Conservation (phyloP, 2,888 invertebrate genomes). For the Mimumesa dahlbomi region DNA sequence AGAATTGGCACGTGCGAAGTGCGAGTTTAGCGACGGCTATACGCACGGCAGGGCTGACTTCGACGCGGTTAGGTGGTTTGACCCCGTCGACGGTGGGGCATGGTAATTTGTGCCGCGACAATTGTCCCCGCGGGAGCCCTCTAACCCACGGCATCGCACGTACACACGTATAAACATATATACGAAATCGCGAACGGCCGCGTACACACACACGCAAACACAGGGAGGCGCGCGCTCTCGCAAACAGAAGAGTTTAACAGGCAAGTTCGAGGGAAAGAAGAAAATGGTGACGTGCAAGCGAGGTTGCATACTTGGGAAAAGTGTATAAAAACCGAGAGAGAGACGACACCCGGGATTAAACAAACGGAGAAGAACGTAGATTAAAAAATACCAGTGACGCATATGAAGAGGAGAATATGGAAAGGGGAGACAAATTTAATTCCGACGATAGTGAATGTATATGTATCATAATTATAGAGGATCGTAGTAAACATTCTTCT, state of each 20-base stretch:
- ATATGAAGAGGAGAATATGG: too few relatives aligned
- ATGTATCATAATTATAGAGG: too few relatives aligned
- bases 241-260: background rate
- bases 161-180: slow-evolving; percentile 17
- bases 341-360: too few relatives aligned
- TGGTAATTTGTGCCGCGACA: slow-evolving; percentile 72
- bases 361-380: too few relatives aligned
- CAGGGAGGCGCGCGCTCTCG: background rate
- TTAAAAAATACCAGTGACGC: too few relatives aligned
- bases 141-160: slow-evolving; percentile 38
- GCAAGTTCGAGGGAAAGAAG: too few relatives aligned
- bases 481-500: too few relatives aligned
- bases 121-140: slow-evolving; percentile 71
- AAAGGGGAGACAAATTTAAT: too few relatives aligned
- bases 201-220: background rate
- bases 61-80: slow-evolving; percentile 52
- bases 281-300: too few relatives aligned
- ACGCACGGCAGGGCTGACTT: slow-evolving; percentile 12
- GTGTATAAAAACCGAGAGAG: too few relatives aligned
- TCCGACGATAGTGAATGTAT: too few relatives aligned
- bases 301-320: too few relatives aligned
- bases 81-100: slow-evolving; percentile 59
- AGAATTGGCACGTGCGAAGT: slow-evolving; percentile 24
- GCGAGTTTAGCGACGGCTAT: background rate
- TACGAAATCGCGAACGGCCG: slow-evolving; percentile 28